phyloP scores from a whole-genome alignment of 2,888 invertebrate species.

The Cantharis rufa region DNA sequence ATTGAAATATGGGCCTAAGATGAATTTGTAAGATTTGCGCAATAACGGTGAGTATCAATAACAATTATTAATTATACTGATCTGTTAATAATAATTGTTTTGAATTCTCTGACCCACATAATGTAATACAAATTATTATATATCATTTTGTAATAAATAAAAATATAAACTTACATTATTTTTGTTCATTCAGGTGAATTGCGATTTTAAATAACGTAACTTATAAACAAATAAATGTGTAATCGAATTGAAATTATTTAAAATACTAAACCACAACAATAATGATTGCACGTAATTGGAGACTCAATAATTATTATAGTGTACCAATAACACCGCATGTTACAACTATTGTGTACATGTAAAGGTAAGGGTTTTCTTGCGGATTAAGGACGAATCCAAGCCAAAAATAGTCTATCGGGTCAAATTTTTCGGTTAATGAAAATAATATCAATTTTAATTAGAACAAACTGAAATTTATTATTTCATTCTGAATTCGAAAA shows the following conservation, averaged over 20 bases:
- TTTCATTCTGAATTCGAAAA: no score
- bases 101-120: background rate
- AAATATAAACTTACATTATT: background rate
- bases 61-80: background rate
- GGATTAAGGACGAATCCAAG: background rate
- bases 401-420: background rate
- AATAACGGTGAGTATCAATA: background rate
- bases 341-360: background rate
- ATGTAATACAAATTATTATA: background rate
- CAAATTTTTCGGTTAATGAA: no score
- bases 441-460: no score
- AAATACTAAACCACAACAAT: background rate
- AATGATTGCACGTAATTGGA: background rate
- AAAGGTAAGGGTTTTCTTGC: background rate
- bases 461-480: background rate
- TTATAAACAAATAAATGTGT: background rate
- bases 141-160: background rate
- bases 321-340: no score
- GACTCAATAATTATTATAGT: background rate
- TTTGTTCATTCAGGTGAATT: slow-evolving; percentile 2
- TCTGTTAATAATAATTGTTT: background rate
- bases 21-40: background rate
- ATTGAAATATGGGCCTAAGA: background rate
- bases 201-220: background rate
- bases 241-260: background rate